Base-by-base conservation (phyloP, 2,888 invertebrate species). In the Germaria angustata region DNA sequence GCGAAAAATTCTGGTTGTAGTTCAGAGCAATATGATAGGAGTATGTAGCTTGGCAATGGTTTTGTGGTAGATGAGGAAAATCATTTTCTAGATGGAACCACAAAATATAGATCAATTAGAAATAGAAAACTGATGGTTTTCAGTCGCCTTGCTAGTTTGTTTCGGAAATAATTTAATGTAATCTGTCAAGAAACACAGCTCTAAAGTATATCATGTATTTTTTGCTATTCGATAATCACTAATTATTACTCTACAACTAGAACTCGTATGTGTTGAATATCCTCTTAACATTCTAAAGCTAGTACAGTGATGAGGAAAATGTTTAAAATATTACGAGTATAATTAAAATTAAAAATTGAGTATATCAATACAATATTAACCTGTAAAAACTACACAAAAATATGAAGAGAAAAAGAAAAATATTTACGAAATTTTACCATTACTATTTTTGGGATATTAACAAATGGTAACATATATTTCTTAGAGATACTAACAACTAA, bases 301-400 rank as follows among this genome's bases (percentile, higher is more conserved):
- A 46, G 1, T n/a, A 46, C 44, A 55, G 51, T 32, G 15, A 75
- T 75, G 55, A 65, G 9, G 6, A 24, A 22, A 53, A 36, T 69
- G 41, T 77, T 20, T 4, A 8, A 46, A 61, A 46, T 44, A 51
- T 44, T 32, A 34, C 13, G 57, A 66, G 13, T 20, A 17, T 15
- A 71, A 57, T 17, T n/a, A 7, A 68, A 39, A 17, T 2, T 0
- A 15, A 28, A 51, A 76, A 28, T 7, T 22, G 15, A 13, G 20
- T 49, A 53, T 53, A 32, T 63, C 22, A 53, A 22, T 86, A 86
- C 41, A 79, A 80, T 80, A 80, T 75, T 78, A 86, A 89, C 89
- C 89, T 89, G 89, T 89, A 89, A 89, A 89, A 89, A 85, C 89
- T 89, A 89, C 89, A 85, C 81, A 36, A 41, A 83, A 69, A 77